These are phyloP conservation scores for Triplophysa tibetana DNA, from an alignment of 2,113 vertebrate genomes.

Conservation along the genomic window DNA sequence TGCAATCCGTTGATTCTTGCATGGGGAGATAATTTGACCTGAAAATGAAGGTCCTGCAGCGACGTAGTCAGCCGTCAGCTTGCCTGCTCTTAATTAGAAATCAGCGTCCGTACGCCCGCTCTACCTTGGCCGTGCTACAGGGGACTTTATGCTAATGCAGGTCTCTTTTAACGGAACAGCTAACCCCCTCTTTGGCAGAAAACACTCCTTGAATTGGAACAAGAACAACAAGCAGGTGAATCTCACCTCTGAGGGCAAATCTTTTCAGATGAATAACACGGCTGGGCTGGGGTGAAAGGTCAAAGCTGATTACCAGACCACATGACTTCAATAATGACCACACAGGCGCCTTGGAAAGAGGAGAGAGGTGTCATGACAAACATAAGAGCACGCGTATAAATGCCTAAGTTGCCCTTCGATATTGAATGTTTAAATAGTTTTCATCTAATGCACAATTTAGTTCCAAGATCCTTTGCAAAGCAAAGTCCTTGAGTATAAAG, in stretches of 20 bases:
- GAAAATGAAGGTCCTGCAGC: constrained; percentile 1
- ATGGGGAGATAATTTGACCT: neutral
- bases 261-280: constrained; percentile 27
- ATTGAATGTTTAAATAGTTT: neutral
- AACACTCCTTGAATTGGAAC: constrained; percentile 5
- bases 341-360: neutral
- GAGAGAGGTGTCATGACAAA: neutral
- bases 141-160: constrained; percentile 19
- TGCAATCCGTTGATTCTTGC: constrained; percentile 19
- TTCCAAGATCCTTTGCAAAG: neutral
- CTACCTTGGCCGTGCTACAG: constrained; percentile 25
- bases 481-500: neutral
- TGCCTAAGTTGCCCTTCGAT: no score
- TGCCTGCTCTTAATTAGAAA: constrained; percentile 33
- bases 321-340: neutral
- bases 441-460: neutral
- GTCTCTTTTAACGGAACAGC: constrained; percentile 29
- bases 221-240: neutral
- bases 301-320: constrained; percentile 8
- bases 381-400: neutral
- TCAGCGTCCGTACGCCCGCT: neutral
- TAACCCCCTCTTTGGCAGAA: constrained; percentile 8
- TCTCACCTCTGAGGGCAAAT: constrained; percentile 24
- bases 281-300: constrained; percentile 29
- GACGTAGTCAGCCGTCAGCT: neutral